phyloP scores from a whole-genome alignment of 1,140 invertebrate genomes.

The Aphaenogaster ashmeadi region DNA sequence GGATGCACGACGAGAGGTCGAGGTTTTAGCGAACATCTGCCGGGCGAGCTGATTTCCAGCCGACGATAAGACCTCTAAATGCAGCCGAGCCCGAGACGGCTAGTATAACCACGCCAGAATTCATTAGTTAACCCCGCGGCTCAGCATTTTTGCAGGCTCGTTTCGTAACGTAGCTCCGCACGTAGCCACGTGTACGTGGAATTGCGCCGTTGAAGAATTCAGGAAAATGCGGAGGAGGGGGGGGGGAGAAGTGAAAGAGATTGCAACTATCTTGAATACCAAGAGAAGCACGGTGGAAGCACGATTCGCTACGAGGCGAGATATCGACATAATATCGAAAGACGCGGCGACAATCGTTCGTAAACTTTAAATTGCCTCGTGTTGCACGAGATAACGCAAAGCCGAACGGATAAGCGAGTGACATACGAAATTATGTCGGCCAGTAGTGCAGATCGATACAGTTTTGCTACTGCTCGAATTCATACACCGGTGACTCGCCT shows the following conservation, averaged over 20 bases:
- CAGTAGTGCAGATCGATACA: not conserved
- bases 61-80: constrained; percentile 79
- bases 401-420: not conserved
- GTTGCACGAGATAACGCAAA: constrained; percentile 5
- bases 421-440: constrained; percentile 13
- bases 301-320: not conserved
- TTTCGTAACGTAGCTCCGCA: constrained; percentile 47
- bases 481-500: not conserved
- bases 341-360: constrained; percentile 23
- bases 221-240: not conserved
- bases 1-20: constrained; percentile 49
- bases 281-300: not conserved
- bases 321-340: constrained; percentile 39
- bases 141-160: constrained; percentile 70
- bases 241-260: constrained; percentile 8
- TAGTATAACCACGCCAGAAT: constrained; percentile 76
- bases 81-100: constrained; percentile 56
- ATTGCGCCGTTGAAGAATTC: constrained; percentile 70
- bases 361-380: constrained; percentile 29
- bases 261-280: constrained; percentile 20
- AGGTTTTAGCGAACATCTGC: constrained; percentile 81
- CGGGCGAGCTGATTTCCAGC: constrained; percentile 78
- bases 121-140: constrained; percentile 77
- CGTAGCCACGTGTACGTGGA: constrained; percentile 20
- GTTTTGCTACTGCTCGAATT: not conserved